A percentile compares a stretch with the other conserved stretches of the same genome.
phyloP scores from a whole-genome alignment of 2,797 vertebrate species.

The Hippocampus kuda region DNA sequence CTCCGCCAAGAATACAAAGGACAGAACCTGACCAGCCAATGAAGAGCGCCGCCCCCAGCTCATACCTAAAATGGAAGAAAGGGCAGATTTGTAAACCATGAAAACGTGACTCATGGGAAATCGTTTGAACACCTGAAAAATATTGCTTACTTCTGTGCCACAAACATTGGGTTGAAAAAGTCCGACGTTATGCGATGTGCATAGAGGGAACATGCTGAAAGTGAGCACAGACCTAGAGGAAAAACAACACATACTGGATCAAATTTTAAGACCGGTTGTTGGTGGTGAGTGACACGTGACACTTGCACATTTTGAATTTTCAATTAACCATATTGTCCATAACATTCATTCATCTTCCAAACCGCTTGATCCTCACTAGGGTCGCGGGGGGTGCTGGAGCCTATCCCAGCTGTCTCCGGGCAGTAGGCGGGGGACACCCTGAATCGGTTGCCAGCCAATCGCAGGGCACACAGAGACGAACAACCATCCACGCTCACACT shows the following conservation, averaged over 20 bases:
- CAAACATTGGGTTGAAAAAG: slow-evolving; percentile 86
- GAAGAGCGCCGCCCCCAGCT: slow-evolving; percentile 72
- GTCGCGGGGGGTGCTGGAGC: too few species aligned
- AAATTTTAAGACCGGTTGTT: too few species aligned
- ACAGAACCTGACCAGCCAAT: slow-evolving; percentile 73
- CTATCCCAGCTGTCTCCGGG: too few species aligned
- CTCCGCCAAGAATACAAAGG: slow-evolving; percentile 67
- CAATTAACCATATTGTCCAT: too few species aligned
- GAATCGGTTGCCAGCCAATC: too few species aligned
- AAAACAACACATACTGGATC: not conserved
- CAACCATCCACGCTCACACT: too few species aligned
- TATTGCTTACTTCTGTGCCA: slow-evolving; percentile 87
- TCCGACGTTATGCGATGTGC: slow-evolving; percentile 89
- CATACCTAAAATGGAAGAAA: slow-evolving; percentile 57
- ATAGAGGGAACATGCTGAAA: slow-evolving; percentile 87
- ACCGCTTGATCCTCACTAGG: too few species aligned
- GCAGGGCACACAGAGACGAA: too few species aligned
- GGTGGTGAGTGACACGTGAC: not conserved
- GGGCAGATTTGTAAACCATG: not conserved
- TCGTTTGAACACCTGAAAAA: not conserved
- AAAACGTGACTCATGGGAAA: not conserved
- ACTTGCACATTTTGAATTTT: too few species aligned
- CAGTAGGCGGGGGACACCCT: too few species aligned
- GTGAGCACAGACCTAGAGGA: slow-evolving; percentile 79
- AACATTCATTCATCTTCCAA: too few species aligned